These are phyloP conservation scores for Epistrophe eligans DNA, from an alignment of 2,888 invertebrate genomes.

Conservation along the genomic window DNA sequence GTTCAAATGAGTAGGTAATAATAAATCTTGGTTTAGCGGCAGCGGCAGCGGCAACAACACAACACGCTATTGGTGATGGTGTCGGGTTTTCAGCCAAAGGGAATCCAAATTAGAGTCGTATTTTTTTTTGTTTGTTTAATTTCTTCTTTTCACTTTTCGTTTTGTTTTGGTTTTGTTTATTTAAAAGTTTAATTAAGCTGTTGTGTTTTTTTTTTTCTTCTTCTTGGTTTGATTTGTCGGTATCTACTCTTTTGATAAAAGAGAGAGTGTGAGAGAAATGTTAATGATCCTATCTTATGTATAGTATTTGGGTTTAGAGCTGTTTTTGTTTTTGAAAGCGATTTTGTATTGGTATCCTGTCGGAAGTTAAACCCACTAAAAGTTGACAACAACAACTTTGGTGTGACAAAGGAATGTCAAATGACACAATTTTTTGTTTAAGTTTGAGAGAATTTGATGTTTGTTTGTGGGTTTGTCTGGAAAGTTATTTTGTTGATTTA, in stretches of 20 bases:
- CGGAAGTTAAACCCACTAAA: conserved; percentile 20
- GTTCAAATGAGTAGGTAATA: conserved; percentile 67
- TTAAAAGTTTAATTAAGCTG: conserved; percentile 22
- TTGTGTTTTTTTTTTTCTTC: not conserved
- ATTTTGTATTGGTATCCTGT: not conserved
- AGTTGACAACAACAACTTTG: conserved; percentile 15
- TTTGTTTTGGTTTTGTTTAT: conserved; percentile 4
- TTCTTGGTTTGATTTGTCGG: not conserved
- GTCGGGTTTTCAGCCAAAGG: conserved; percentile 10
- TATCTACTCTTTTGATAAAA: not conserved
- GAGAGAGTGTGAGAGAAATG: not conserved
- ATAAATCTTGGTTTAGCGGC: conserved; percentile 68
- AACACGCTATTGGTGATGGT: not conserved
- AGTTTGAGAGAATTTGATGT: not conserved
- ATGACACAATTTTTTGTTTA: not conserved
- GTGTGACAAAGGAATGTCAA: conserved; percentile 17
- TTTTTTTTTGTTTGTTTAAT: not conserved
- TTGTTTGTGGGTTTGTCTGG: not conserved
- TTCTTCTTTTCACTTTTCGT: not conserved
- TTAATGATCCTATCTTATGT: conserved; percentile 9
- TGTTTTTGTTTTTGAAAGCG: not conserved
- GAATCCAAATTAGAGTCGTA: conserved; percentile 26
- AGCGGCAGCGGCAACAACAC: conserved; percentile 16
- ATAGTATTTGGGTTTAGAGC: not conserved
- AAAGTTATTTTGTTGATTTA: not conserved